Evolutionary conservation across 1,140 invertebrate genomes (phyloP).

Genomic region (Himalopsyche phryganea): DNA sequence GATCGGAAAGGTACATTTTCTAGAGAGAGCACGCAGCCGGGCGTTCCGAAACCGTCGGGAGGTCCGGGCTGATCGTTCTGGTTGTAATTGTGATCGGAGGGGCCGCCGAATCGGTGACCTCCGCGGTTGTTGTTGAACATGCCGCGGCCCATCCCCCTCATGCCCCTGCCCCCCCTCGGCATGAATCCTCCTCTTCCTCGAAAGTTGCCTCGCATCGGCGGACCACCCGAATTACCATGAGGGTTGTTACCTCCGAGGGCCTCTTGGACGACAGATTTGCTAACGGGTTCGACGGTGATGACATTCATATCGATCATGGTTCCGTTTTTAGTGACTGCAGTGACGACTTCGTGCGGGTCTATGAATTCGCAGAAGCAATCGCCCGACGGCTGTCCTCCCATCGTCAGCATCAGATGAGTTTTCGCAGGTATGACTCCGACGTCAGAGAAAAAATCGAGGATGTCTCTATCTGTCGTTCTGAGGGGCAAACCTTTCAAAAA

Average conservation of each 20-base stretch:
- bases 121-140: constrained; percentile 23
- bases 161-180: constrained; percentile 33
- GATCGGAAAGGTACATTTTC: constrained; percentile 86
- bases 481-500: constrained; percentile 72
- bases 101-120: constrained; percentile 39
- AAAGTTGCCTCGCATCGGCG: constrained; percentile 34
- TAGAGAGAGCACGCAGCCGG: constrained; percentile 77
- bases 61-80: constrained; percentile 38
- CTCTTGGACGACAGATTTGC: constrained; percentile 51
- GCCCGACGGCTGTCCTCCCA: constrained; percentile 66
- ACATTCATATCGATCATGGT: constrained; percentile 61
- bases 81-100: constrained; percentile 43
- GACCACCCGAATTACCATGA: neutral
- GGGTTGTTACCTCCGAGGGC: constrained; percentile 38
- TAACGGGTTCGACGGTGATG: constrained; percentile 64
- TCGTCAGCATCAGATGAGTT: constrained; percentile 73
- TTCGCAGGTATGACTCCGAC: constrained; percentile 70
- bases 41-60: constrained; percentile 66
- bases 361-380: constrained; percentile 85
- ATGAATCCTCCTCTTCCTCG: constrained; percentile 39
- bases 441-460: constrained; percentile 76
- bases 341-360: constrained; percentile 62
- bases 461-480: constrained; percentile 69
- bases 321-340: constrained; percentile 69
- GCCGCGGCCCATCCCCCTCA: constrained; percentile 31